Conservation (phyloP, 1,140 invertebrate genomes). For the Drosophila equinoxialis region DNA sequence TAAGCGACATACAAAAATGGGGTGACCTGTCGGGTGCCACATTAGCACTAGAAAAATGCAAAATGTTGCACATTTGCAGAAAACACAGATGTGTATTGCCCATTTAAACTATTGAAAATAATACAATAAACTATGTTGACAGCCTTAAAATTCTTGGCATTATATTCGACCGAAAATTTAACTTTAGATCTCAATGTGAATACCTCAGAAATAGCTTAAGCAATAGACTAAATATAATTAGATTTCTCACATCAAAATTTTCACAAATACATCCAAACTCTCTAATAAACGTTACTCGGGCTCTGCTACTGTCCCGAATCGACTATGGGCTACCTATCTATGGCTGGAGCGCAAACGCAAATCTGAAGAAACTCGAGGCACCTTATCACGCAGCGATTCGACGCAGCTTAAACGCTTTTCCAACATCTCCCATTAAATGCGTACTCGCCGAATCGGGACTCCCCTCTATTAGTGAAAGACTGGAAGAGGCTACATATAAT, state of each 20-base stretch:
- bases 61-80: conserved; percentile 18
- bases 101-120: neutral
- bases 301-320: conserved; percentile 23
- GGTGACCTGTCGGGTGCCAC: conserved; percentile 21
- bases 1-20: conserved; percentile 9
- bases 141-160: too few relatives aligned
- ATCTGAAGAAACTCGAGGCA: too few relatives aligned
- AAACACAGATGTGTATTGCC: conserved; percentile 14
- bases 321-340: conserved; percentile 17
- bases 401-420: conserved; percentile 10
- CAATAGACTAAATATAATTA: neutral
- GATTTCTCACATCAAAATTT: conserved; percentile 1
- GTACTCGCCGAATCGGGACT: conserved; percentile 3
- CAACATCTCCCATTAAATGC: conserved; percentile 5
- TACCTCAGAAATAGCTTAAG: too few relatives aligned
- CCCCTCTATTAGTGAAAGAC: too few relatives aligned
- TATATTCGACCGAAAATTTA: neutral
- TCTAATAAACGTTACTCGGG: conserved; percentile 19
- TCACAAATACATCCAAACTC: conserved; percentile 21
- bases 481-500: too few relatives aligned
- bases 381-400: conserved; percentile 16
- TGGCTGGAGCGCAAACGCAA: too few relatives aligned
- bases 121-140: too few relatives aligned
- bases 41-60: conserved; percentile 22
- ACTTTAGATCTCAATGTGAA: too few relatives aligned